Evolutionary conservation across 2,113 vertebrate genomes (phyloP).

Genomic region (Brachyistius frenatus): DNA sequence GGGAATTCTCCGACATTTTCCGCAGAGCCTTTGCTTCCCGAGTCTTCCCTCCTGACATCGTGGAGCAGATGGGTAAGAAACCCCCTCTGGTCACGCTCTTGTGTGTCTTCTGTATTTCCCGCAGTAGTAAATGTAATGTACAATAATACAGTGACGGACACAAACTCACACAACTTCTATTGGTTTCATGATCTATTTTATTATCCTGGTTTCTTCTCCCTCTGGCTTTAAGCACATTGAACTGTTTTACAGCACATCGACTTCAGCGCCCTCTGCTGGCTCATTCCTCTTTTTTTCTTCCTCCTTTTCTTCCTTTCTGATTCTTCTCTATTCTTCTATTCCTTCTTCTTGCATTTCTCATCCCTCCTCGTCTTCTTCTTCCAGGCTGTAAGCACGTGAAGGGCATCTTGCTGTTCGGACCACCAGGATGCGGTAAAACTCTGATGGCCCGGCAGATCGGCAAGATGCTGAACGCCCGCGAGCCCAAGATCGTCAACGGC

Average conservation of each 20-base stretch:
- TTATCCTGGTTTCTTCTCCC: neutral
- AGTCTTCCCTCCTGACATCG: constrained; percentile 97
- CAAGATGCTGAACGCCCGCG: constrained; percentile 97
- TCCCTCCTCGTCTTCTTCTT: neutral
- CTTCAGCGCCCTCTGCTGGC: too few species aligned
- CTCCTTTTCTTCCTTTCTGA: neutral
- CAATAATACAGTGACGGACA: neutral
- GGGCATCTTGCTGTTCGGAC: constrained; percentile 95
- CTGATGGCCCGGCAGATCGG: constrained; percentile 98
- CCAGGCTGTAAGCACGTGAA: constrained; percentile 98
- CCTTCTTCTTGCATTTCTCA: neutral
- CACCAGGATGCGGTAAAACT: constrained; percentile 97
- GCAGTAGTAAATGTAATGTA: neutral
- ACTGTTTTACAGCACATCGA: neutral
- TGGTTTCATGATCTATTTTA: constrained; percentile 15
- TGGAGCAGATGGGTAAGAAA: constrained; percentile 96
- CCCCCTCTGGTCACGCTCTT: accelerated
- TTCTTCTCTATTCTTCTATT: neutral
- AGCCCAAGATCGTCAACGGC: constrained; percentile 97
- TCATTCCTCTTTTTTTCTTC: neutral
- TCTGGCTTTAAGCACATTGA: neutral
- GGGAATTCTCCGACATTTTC: constrained; percentile 97
- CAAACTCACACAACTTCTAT: neutral
- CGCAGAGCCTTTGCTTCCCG: constrained; percentile 96
- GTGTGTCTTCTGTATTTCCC: neutral